Evolutionary conservation across 2,888 invertebrate species (phyloP), one percentile per base, ranked within the genome.

Genomic region (Macaria notata): DNA sequence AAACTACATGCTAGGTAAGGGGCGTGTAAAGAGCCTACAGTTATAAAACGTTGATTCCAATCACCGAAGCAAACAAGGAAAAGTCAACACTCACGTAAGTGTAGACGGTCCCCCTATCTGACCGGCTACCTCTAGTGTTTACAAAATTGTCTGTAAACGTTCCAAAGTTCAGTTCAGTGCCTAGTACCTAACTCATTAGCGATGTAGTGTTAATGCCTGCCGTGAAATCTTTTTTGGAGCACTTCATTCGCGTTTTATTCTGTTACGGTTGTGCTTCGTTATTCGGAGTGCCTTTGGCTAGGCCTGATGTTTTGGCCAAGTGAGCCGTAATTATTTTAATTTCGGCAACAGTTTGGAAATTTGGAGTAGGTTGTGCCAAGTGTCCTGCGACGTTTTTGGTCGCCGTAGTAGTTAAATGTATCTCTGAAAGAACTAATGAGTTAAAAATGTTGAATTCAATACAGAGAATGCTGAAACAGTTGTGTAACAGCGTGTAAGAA

Each of bases 281-380:
- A 88, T 81, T 74, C 75, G 71, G 71, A 87, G 87, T 79, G 85
- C 85, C 78, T 86, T 88, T 86, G 85, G 86, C 83, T 77, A 77
- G 73, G 85, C 86, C 83, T 77, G 77, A 72, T 77, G 71, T 79
- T 79, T 77, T 72, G 67, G 62, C 63, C 57, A 61, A 70, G 71
- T 72, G 74, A 71, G 65, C 56, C 66, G 68, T 71, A 69, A 64
- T 72, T 73, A 70, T 66, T 73, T 75, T 68, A 64, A 63, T 65
- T 65, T 59, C 46, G 61, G 50, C 44, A 44, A 36, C 48, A 56
- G 54, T 57, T 49, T 54, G 49, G 31, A 45, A 45, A 50, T 61
- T 62, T 46, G 56, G 9, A 54, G 56, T 33, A 41, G 5, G 47
- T 36, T 42, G 45, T 47, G 61, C 61, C 59, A 59, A 63, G 62